Evolutionary conservation across 2,113 vertebrate genomes (phyloP).

Genomic region (Tricholaema leucomelas): DNA sequence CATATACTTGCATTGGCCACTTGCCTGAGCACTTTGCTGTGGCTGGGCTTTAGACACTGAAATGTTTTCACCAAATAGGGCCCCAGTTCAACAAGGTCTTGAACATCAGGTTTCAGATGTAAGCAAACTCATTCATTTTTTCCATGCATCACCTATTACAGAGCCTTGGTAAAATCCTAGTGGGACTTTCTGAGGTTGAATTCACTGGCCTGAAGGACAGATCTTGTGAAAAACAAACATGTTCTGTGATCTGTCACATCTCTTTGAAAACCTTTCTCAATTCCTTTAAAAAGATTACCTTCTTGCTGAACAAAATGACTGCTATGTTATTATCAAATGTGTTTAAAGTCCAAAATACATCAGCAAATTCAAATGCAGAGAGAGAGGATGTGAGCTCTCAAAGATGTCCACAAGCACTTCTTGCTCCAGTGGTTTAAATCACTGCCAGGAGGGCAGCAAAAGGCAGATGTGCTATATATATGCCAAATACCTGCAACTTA

Average conservation of each 20-base stretch:
- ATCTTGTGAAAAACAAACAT: not conserved
- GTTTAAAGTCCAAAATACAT: not conserved
- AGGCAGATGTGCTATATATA: not conserved
- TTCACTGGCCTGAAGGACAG: not conserved
- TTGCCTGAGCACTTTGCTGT: not conserved
- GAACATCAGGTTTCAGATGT: not conserved
- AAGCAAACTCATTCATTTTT: not conserved
- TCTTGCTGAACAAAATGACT: not conserved
- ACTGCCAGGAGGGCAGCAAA: not conserved
- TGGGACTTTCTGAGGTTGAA: not conserved
- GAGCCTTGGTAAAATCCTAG: not conserved
- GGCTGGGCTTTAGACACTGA: not conserved
- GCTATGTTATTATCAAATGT: not conserved
- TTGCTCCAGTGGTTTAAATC: not conserved
- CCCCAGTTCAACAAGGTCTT: not conserved
- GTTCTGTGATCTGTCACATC: not conserved
- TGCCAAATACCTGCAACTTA: not conserved
- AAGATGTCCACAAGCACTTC: not conserved
- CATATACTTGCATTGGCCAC: not conserved
- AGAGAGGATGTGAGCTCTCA: not conserved
- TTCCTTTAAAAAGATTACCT: not conserved
- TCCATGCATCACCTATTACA: not conserved
- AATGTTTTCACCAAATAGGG: not conserved
- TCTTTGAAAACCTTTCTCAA: not conserved
- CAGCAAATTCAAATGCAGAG: not conserved